Evolutionary conservation across 2,113 vertebrate genomes (phyloP).

Genomic region (Otolemur garnettii): DNA sequence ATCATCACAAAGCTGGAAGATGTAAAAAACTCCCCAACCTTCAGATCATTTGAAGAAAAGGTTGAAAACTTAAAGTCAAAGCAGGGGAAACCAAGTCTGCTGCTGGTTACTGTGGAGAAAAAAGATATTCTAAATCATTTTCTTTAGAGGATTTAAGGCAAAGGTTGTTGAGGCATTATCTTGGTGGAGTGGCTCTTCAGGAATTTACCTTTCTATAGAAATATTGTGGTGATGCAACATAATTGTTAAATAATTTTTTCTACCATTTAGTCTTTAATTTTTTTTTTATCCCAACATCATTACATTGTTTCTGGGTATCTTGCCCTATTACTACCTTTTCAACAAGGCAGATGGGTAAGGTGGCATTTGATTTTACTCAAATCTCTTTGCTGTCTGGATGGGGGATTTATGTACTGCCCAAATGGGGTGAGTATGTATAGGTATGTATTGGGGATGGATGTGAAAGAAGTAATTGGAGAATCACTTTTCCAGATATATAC

Average conservation of each 20-base stretch:
- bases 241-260: conserved; percentile 52
- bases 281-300: background rate
- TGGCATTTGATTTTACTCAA: conserved; percentile 31
- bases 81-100: no score
- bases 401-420: background rate
- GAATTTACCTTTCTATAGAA: conserved; percentile 46
- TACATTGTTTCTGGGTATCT: background rate
- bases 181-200: background rate
- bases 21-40: no score
- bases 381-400: background rate
- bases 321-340: conserved; percentile 5
- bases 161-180: background rate
- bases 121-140: conserved; percentile 40
- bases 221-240: background rate
- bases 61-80: no score
- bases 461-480: background rate
- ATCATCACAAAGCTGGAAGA: no score
- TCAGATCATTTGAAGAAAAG: no score
- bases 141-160: conserved; percentile 1
- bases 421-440: background rate
- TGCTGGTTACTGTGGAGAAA: no score
- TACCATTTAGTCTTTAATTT: background rate
- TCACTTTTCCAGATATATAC: background rate
- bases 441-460: background rate
- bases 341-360: background rate